Conservation (phyloP, 1,140 invertebrate species). For the Drosophila subpulchrella region DNA sequence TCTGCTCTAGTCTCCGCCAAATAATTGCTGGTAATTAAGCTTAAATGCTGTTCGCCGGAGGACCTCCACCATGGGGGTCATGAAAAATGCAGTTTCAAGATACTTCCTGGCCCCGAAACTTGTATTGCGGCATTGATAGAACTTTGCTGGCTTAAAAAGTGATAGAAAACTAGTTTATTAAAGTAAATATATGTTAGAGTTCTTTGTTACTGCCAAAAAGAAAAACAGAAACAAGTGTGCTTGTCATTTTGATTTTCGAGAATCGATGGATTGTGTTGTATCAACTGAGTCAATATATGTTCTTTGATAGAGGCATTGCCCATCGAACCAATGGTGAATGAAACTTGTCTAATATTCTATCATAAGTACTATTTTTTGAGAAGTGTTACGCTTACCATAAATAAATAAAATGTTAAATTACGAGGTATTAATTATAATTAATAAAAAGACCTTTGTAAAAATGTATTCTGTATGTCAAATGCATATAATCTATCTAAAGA, state of each 20-base stretch:
- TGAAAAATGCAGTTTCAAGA: slow-evolving; percentile 70
- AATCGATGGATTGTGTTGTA: slow-evolving; percentile 20
- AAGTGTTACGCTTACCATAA: too few species aligned
- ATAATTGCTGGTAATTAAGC: slow-evolving; percentile 73
- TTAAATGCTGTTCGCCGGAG: slow-evolving; percentile 52
- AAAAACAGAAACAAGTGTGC: slow-evolving; percentile 4
- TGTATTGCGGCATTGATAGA: not conserved
- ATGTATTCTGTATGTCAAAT: too few species aligned
- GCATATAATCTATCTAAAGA: too few species aligned
- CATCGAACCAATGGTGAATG: not conserved
- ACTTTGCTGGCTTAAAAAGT: not conserved
- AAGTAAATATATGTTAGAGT: not conserved
- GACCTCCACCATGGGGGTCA: slow-evolving; percentile 12
- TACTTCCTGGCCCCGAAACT: slow-evolving; percentile 38
- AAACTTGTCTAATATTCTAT: not conserved
- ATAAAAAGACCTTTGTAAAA: too few species aligned
- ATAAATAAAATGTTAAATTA: too few species aligned
- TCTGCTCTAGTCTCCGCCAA: slow-evolving; percentile 25
- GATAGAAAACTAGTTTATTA: slow-evolving; percentile 9
- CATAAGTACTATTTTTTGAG: too few species aligned
- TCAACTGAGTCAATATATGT: slow-evolving; percentile 23
- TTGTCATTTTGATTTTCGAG: slow-evolving; percentile 8
- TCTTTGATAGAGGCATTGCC: not conserved
- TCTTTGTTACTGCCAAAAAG: not conserved
- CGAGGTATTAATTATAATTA: too few species aligned